Percentiles rank a stretch among this genome's conserved stretches.
Evolutionary conservation across 2,113 vertebrate species (phyloP).

Genomic region (Butorides virescens): DNA sequence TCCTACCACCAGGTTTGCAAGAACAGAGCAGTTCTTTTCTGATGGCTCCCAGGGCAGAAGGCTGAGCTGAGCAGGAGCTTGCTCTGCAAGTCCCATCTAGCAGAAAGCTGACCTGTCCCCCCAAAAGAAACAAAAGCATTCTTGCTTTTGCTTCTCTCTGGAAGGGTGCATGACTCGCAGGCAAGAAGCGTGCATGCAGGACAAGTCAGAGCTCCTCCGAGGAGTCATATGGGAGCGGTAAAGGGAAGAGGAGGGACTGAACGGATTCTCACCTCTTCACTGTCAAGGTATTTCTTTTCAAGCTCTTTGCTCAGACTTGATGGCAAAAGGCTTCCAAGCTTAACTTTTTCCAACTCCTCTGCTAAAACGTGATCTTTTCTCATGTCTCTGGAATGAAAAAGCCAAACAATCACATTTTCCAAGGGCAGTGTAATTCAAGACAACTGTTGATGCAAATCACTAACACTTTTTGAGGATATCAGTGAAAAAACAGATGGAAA

Average conservation of each 20-base stretch:
- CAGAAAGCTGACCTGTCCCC: not conserved
- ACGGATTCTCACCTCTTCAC: constrained; percentile 76
- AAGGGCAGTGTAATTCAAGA: constrained; percentile 19
- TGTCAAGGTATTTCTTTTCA: constrained; percentile 77
- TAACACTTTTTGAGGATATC: not conserved
- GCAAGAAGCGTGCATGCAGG: not conserved
- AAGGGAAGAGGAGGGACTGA: not conserved
- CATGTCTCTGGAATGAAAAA: constrained; percentile 77
- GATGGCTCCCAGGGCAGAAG: not conserved
- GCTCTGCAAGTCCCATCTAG: not conserved
- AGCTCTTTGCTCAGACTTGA: constrained; percentile 57
- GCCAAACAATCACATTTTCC: constrained; percentile 13
- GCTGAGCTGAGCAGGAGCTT: not conserved
- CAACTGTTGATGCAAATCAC: not conserved
- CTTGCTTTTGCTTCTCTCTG: not conserved
- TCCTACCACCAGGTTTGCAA: not conserved
- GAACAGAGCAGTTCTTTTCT: not conserved
- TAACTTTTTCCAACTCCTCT: constrained; percentile 65
- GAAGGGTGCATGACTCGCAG: not conserved
- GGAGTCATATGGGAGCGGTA: not conserved
- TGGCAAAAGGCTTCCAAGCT: constrained; percentile 79
- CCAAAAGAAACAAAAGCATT: not conserved
- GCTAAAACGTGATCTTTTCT: constrained; percentile 75
- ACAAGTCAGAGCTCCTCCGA: not conserved
- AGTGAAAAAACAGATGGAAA: constrained; percentile 37